Percentiles rank a stretch among this genome's conserved stretches.
Evolutionary conservation across 2,888 invertebrate genomes (phyloP).

Genomic region (Conomelus anceps): DNA sequence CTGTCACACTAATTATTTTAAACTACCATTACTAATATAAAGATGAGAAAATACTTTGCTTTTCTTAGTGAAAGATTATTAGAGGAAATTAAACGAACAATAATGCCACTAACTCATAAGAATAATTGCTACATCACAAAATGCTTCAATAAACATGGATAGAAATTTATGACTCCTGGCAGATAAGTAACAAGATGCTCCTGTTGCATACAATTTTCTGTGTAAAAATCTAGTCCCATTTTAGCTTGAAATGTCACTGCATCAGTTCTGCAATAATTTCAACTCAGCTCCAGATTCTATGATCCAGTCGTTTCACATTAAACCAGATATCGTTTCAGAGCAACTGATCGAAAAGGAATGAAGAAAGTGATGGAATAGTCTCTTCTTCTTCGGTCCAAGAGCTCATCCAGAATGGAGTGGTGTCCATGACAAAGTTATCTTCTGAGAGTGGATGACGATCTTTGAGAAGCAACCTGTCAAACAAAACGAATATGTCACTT

Average conservation of each 20-base stretch:
- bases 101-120: neutral
- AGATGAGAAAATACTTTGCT: neutral
- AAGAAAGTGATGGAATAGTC: neutral
- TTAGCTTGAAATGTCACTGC: neutral
- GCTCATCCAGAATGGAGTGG: conserved; percentile 7
- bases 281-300: neutral
- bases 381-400: conserved; percentile 10
- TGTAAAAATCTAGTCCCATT: neutral
- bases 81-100: neutral
- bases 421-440: conserved; percentile 44
- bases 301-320: neutral
- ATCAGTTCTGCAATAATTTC: neutral
- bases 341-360: neutral
- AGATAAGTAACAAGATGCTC: neutral
- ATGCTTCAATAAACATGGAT: neutral
- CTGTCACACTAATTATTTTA: neutral
- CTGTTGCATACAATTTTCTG: neutral
- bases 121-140: neutral
- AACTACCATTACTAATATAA: neutral
- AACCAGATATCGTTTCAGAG: neutral
- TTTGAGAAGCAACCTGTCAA: conserved; percentile 50
- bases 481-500: no score
- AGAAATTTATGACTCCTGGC: neutral
- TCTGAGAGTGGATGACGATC: conserved; percentile 54
- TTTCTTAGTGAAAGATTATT: neutral